Conservation (phyloP, 1,140 invertebrate species). For the Anoplolepis gracilipes region DNA sequence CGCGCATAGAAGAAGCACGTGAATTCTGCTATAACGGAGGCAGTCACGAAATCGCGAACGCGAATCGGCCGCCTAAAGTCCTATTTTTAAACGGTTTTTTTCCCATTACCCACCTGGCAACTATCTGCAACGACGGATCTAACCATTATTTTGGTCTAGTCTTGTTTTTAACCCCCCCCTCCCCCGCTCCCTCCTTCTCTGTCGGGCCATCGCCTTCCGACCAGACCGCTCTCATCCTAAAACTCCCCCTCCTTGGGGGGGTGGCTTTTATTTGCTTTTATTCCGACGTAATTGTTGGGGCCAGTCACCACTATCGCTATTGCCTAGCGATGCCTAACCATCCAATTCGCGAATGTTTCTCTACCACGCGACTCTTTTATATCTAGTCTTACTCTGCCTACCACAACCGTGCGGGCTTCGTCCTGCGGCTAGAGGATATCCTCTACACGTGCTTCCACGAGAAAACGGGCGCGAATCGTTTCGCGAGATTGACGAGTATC, state of each 20-base stretch:
- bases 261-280: conserved; percentile 84
- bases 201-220: conserved; percentile 49
- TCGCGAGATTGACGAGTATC: not conserved
- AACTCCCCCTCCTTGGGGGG: conserved; percentile 14
- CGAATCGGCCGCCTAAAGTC: conserved; percentile 68
- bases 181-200: conserved; percentile 51
- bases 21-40: conserved; percentile 78
- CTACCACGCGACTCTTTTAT: conserved; percentile 83
- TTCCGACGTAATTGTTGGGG: conserved; percentile 85
- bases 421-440: conserved; percentile 51
- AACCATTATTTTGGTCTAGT: conserved; percentile 85
- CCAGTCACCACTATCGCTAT: conserved; percentile 85
- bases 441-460: conserved; percentile 35
- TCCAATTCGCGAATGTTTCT: conserved; percentile 84
- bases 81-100: conserved; percentile 85
- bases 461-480: conserved; percentile 20
- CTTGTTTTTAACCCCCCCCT: conserved; percentile 80
- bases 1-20: conserved; percentile 65
- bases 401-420: conserved; percentile 20
- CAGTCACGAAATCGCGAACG: conserved; percentile 82
- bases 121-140: conserved; percentile 83
- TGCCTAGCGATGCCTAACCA: conserved; percentile 80
- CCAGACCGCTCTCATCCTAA: conserved; percentile 58
- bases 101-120: conserved; percentile 83
- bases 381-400: conserved; percentile 54